phyloP scores from a whole-genome alignment of 2,113 vertebrate genomes.

The Lynx canadensis region DNA sequence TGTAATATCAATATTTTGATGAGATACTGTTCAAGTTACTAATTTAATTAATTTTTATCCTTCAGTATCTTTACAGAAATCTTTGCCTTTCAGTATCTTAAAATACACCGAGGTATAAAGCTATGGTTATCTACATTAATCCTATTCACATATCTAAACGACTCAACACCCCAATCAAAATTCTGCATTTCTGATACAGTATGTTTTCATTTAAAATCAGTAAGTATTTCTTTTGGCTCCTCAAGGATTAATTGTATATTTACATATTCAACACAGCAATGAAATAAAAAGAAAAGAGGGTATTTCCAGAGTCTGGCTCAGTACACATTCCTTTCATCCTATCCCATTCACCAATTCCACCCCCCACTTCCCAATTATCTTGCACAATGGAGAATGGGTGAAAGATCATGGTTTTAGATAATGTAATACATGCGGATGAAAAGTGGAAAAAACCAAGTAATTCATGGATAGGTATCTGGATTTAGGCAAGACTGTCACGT shows the following conservation, averaged over 20 bases:
- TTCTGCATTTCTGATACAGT: background rate
- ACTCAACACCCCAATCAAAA: background rate
- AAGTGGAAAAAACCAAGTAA: background rate
- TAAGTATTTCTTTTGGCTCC: background rate
- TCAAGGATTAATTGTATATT: background rate
- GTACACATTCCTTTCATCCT: background rate
- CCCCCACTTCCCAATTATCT: background rate
- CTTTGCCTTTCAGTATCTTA: conserved; percentile 34
- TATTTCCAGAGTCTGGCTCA: background rate
- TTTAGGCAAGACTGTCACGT: background rate
- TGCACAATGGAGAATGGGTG: conserved; percentile 1
- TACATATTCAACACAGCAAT: background rate
- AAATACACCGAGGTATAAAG: background rate
- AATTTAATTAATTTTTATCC: background rate
- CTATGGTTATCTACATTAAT: background rate
- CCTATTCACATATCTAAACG: background rate
- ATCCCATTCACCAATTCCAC: background rate
- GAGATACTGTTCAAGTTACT: background rate
- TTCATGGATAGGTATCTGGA: background rate
- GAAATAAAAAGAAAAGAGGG: background rate
- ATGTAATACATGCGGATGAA: background rate
- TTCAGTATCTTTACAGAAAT: background rate
- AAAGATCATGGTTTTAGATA: background rate
- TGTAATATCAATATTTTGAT: background rate
- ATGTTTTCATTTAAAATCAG: conserved; percentile 18